Evolutionary conservation across 2,888 invertebrate species (phyloP), one percentile per base, ranked within the genome.

Genomic region (Trileptium ribeirensis): DNA sequence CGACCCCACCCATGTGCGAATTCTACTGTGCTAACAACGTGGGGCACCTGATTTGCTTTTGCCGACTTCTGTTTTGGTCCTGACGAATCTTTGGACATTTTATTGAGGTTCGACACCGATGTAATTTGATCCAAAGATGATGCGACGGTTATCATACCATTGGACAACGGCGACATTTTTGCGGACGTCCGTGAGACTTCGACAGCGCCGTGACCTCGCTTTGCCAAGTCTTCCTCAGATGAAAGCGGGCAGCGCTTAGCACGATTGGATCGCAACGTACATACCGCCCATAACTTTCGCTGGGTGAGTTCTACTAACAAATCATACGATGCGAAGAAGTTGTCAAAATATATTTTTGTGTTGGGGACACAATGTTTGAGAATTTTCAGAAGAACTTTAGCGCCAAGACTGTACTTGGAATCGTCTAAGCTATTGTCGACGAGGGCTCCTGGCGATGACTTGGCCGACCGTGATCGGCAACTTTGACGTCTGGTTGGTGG

Each of bases 101-200:
- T n/a, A n/a, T n/a, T n/a, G 78, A 79, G 87, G 86, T 77, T 84
- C 82, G 67, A 82, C 84, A 37, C 83, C 83, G 51, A 82, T 75
- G 82, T 82, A 84, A 31, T 85, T 84, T 19, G 87, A 87, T 1
- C 86, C 81, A 82, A 87, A 83, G 29, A 85, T 85, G 3, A 87
- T 86, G 15, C 83, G 83, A 83, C 86, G 86, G 83, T 81, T 86
- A 74, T 83, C 87, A 79, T 84, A 85, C 85, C 83, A 87, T 83
- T 81, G 84, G 83, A 83, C 83, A 81, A 80, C 84, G 84, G 81
- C 38, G 82, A 83, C 84, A n/a, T 79, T n/a, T 38, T 79, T 36
- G 2, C 80, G 34, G 74, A 36, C 24, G n/a, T n/a, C 38, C 3
- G 34, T 36, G 24, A 37, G 15, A 15, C 2, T 19, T 15, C 34